Evolutionary conservation across 2,797 vertebrate species (phyloP).

Genomic region (Orientallactaga sibirica): DNA sequence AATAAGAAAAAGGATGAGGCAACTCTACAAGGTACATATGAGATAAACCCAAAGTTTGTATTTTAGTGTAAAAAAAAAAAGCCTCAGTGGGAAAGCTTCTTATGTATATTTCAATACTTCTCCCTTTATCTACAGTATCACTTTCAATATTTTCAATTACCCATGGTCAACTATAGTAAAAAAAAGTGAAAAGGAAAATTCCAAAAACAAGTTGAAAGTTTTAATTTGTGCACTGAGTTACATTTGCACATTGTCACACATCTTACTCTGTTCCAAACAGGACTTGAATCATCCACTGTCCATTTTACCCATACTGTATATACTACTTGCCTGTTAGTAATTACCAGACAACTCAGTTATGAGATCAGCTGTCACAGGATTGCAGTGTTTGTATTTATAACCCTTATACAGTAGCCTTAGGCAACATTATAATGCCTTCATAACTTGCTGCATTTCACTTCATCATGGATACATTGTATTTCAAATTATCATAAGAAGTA

Average conservation of each 20-base stretch:
- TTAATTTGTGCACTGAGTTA: neutral
- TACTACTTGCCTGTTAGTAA: neutral
- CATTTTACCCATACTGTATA: neutral
- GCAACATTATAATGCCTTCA: neutral
- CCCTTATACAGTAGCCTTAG: neutral
- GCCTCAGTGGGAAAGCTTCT: neutral
- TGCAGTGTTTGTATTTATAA: neutral
- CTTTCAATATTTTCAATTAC: neutral
- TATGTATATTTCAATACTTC: neutral
- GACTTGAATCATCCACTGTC: neutral
- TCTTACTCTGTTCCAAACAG: neutral
- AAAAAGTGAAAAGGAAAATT: neutral
- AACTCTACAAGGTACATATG: neutral
- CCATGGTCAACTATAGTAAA: neutral
- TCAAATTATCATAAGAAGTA: neutral
- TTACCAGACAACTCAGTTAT: neutral
- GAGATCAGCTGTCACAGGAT: neutral
- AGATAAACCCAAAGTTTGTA: constrained; percentile 27
- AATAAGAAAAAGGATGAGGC: constrained; percentile 29
- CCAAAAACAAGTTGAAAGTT: neutral
- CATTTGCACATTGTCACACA: neutral
- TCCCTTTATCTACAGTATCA: neutral
- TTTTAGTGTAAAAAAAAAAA: neutral
- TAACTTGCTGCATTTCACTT: neutral
- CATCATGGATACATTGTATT: neutral